These are phyloP conservation scores for Coracopsis vasa DNA, from an alignment of 2,113 vertebrate genomes.

Conservation along the genomic window DNA sequence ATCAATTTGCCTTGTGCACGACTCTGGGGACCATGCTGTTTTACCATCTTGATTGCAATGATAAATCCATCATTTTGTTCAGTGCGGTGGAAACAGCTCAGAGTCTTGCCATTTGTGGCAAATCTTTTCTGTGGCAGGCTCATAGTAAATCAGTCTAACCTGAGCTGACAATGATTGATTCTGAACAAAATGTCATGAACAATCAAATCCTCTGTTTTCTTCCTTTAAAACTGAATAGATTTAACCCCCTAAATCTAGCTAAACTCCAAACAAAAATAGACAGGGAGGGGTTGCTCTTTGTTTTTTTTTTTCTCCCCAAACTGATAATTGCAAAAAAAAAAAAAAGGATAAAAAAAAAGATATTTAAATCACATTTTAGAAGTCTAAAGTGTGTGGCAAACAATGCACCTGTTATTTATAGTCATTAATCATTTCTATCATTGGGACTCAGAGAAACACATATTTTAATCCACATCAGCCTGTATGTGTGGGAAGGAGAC, in stretches of 20 bases:
- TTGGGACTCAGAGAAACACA: slow-evolving; percentile 11
- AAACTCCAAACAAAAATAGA: slow-evolving; percentile 42
- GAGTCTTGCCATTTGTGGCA: slow-evolving; percentile 51
- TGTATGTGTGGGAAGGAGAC: neutral
- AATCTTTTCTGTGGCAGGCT: slow-evolving; percentile 50
- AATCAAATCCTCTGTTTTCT: slow-evolving; percentile 65
- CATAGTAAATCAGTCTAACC: slow-evolving; percentile 69
- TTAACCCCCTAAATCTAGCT: slow-evolving; percentile 47
- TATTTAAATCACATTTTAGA: neutral
- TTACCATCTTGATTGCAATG: slow-evolving; percentile 74
- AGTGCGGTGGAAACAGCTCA: slow-evolving; percentile 53
- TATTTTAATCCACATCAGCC: slow-evolving; percentile 48
- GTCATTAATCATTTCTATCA: slow-evolving; percentile 35
- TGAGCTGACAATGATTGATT: slow-evolving; percentile 71
- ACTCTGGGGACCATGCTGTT: slow-evolving; percentile 69
- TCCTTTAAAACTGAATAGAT: slow-evolving; percentile 33
- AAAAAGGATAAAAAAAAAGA: neutral
- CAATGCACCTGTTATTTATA: neutral
- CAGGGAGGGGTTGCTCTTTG: neutral
- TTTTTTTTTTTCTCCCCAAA: neutral
- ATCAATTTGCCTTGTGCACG: slow-evolving; percentile 71
- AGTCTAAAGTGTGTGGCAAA: neutral
- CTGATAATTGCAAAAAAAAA: neutral
- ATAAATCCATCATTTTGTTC: slow-evolving; percentile 67
- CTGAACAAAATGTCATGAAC: slow-evolving; percentile 67